phyloP scores from a whole-genome alignment of 2,797 vertebrate genomes.

The Halcyon leucocephala region DNA sequence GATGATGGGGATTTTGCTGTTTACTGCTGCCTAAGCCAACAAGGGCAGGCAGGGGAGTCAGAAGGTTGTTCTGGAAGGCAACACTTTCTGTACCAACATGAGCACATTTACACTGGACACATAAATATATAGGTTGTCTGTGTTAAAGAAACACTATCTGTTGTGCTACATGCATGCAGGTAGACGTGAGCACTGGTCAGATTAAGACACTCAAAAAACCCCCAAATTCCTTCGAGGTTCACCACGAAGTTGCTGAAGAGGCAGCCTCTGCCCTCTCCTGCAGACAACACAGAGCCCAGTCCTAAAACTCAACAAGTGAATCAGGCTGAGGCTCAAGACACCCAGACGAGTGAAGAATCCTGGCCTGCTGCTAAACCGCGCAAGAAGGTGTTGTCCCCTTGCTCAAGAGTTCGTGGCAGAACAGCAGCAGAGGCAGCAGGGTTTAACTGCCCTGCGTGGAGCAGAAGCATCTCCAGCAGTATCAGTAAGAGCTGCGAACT shows the following conservation, averaged over 20 bases:
- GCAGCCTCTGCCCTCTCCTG: neutral
- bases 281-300: neutral
- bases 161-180: neutral
- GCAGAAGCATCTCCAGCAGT: rapidly evolving
- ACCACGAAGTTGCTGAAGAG: neutral
- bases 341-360: neutral
- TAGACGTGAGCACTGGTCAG: neutral
- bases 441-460: neutral
- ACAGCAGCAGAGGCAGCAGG: neutral
- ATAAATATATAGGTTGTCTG: rapidly evolving
- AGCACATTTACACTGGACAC: neutral
- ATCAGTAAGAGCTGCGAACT: neutral
- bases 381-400: rapidly evolving
- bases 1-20: neutral
- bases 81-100: neutral
- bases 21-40: neutral
- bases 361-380: neutral
- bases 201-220: neutral
- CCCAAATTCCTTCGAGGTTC: neutral
- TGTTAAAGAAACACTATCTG: neutral
- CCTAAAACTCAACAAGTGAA: neutral
- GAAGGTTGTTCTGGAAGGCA: neutral
- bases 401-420: neutral
- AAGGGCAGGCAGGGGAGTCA: neutral
- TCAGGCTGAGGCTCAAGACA: neutral